Evolutionary conservation across 2,113 vertebrate species (phyloP).

Genomic region (Regulus satrapa): DNA sequence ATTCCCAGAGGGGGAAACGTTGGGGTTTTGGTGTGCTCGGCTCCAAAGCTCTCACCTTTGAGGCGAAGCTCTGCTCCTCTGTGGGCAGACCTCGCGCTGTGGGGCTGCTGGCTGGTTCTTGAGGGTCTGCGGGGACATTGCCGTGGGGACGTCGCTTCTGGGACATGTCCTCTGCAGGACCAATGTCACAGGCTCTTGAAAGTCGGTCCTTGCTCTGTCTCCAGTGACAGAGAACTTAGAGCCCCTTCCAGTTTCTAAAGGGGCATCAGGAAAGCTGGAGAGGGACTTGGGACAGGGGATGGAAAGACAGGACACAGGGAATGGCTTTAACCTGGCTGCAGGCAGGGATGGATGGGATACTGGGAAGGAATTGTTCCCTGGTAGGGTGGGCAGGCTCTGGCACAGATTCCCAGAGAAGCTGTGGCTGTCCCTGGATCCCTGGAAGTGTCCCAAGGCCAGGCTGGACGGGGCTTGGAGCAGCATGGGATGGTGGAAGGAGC

Average conservation of each 20-base stretch:
- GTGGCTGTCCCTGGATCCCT: not conserved
- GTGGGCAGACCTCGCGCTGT: accelerated
- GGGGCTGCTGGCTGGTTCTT: not conserved
- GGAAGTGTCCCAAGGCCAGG: accelerated
- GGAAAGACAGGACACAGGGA: not conserved
- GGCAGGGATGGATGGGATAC: accelerated
- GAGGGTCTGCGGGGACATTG: not conserved
- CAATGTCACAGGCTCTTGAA: not conserved
- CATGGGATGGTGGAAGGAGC: not conserved
- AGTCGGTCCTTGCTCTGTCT: not conserved
- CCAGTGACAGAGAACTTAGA: accelerated
- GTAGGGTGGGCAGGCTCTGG: not conserved
- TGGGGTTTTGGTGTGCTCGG: not conserved
- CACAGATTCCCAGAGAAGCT: not conserved
- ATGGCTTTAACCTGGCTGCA: not conserved
- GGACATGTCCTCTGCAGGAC: not conserved
- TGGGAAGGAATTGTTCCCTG: not conserved
- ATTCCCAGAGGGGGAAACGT: not conserved
- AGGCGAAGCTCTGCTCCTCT: not conserved
- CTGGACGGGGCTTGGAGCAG: accelerated
- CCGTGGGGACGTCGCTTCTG: not conserved
- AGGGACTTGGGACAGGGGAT: not conserved
- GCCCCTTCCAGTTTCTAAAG: not conserved
- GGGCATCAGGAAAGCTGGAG: not conserved
- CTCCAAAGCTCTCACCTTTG: accelerated